A percentile compares a stretch with the other conserved stretches of the same genome.
These are phyloP conservation scores for Heliornis fulica DNA, from an alignment of 2,113 vertebrate genomes.

Conservation along the genomic window DNA sequence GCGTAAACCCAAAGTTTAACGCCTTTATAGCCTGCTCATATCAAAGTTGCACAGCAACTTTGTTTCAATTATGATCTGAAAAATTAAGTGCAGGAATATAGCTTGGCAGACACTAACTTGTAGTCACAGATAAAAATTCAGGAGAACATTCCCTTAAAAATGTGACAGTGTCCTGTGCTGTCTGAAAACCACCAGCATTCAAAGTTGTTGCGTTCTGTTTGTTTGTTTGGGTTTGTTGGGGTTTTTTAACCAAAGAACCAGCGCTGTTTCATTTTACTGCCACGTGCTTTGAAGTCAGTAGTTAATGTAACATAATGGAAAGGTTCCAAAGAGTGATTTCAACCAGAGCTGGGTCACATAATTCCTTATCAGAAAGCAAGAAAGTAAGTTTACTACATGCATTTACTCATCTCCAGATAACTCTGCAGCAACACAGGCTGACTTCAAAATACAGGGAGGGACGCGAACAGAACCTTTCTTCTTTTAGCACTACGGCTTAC, in stretches of 20 bases:
- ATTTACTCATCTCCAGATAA: neutral
- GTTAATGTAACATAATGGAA: neutral
- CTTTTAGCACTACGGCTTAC: neutral
- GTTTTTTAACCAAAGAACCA: neutral
- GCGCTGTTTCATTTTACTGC: neutral
- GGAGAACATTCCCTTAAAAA: neutral
- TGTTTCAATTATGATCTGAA: neutral
- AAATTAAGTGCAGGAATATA: neutral
- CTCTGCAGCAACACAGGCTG: neutral
- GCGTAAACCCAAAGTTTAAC: neutral
- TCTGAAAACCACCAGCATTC: neutral
- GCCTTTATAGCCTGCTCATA: neutral
- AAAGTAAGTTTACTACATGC: neutral
- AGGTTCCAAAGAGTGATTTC: neutral
- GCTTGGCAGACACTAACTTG: neutral
- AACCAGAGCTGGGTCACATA: neutral
- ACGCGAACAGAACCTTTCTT: neutral
- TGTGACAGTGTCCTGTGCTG: neutral
- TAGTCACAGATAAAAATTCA: accelerated
- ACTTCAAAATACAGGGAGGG: neutral
- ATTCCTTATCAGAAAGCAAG: neutral
- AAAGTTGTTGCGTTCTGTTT: neutral
- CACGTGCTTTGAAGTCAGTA: neutral
- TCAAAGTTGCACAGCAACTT: neutral
- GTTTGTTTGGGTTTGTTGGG: too few species aligned